Conservation (phyloP, 1,140 invertebrate genomes). For the Drosophila littoralis region DNA sequence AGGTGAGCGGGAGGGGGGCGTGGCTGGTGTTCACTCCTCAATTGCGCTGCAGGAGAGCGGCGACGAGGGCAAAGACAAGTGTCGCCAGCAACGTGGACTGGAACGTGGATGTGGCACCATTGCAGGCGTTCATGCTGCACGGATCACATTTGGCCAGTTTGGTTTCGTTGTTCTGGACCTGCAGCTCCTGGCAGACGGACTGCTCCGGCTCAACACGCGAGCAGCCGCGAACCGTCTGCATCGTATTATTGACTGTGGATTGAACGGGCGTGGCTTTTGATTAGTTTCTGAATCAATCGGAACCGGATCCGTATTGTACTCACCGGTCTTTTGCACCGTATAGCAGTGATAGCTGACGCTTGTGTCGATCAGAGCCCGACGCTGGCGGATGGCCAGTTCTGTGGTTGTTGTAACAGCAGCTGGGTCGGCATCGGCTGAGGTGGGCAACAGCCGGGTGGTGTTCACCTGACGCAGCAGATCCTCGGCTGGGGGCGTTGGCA, state of each 20-base stretch:
- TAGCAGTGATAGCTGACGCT: slow-evolving; percentile 72
- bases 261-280: not conserved
- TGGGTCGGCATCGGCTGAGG: too few relatives aligned
- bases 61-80: slow-evolving; percentile 55
- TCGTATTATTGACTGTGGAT: slow-evolving; percentile 50
- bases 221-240: slow-evolving; percentile 63
- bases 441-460: slow-evolving; percentile 28
- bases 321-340: slow-evolving; percentile 48
- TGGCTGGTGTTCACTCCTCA: slow-evolving; percentile 21
- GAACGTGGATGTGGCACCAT: slow-evolving; percentile 48
- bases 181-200: slow-evolving; percentile 55
- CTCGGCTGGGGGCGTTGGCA: slow-evolving; percentile 67
- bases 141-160: slow-evolving; percentile 57
- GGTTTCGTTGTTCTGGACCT: slow-evolving; percentile 30
- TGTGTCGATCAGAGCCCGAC: slow-evolving; percentile 41
- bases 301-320: slow-evolving; percentile 3
- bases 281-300: not conserved
- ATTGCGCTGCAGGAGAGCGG: slow-evolving; percentile 54
- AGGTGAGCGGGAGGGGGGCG: not conserved
- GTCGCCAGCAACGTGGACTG: slow-evolving; percentile 53
- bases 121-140: slow-evolving; percentile 71
- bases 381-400: slow-evolving; percentile 51
- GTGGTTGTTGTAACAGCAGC: not conserved
- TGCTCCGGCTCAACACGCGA: slow-evolving; percentile 60
- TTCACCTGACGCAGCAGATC: slow-evolving; percentile 44